Percentiles rank a stretch among this genome's conserved stretches.
phyloP scores from a whole-genome alignment of 2,888 invertebrate species.

The Drosophila planitibia region DNA sequence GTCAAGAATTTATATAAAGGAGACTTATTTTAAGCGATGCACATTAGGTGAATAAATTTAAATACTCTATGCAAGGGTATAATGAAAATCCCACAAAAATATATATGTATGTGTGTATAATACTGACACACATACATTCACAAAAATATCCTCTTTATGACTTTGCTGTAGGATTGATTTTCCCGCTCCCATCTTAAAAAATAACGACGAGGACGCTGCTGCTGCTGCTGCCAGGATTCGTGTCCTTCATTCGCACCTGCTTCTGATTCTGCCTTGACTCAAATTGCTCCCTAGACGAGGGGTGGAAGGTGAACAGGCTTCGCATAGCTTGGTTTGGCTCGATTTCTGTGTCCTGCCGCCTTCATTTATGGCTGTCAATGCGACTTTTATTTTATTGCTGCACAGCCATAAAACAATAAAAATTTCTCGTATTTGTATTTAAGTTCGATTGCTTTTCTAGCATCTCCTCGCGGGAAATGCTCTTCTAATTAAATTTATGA shows the following conservation, averaged over 20 bases:
- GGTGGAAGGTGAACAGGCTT: neutral
- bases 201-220: constrained; percentile 13
- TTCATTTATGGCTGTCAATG: constrained; percentile 57
- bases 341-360: constrained; percentile 16
- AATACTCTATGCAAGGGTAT: neutral
- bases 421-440: constrained; percentile 58
- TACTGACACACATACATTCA: constrained; percentile 8
- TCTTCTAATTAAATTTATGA: constrained; percentile 76
- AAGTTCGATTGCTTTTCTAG: constrained; percentile 55
- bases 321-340: constrained; percentile 3
- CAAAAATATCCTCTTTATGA: constrained; percentile 65
- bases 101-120: neutral
- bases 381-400: constrained; percentile 52
- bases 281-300: constrained; percentile 61
- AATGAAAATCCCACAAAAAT: constrained; percentile 1
- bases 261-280: constrained; percentile 32
- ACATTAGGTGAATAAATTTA: neutral
- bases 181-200: constrained; percentile 50
- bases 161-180: constrained; percentile 76
- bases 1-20: neutral
- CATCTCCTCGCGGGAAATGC: constrained; percentile 58
- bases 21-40: neutral
- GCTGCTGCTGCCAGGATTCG: constrained; percentile 29
- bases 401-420: constrained; percentile 73
- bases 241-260: constrained; percentile 62